Evolutionary conservation across 2,113 vertebrate genomes (phyloP).

Genomic region (Chelonoidis abingdonii): DNA sequence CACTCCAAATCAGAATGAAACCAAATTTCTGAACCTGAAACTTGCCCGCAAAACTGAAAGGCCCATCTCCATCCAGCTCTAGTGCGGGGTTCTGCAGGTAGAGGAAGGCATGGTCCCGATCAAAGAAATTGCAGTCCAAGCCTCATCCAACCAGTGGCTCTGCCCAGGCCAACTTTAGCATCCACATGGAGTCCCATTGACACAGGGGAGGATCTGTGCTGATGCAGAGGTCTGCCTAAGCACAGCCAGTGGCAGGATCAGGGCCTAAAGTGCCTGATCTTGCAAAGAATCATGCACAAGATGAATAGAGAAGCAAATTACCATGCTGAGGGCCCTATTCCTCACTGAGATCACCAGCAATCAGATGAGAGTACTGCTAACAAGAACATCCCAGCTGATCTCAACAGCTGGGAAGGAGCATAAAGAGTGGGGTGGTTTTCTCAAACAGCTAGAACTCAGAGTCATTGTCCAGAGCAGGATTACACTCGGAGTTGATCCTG

Average conservation of each 20-base stretch:
- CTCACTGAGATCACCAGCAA: neutral
- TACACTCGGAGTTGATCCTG: neutral
- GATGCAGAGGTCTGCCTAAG: neutral
- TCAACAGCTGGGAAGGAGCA: rapidly evolving
- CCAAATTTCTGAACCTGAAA: neutral
- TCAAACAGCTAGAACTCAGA: neutral
- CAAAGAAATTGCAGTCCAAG: neutral
- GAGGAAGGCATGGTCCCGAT: neutral
- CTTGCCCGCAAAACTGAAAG: neutral
- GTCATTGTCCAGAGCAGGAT: neutral
- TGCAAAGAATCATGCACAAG: rapidly evolving
- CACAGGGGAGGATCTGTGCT: neutral
- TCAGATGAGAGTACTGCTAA: neutral
- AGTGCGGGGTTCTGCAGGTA: neutral
- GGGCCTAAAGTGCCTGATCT: neutral
- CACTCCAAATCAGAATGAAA: neutral
- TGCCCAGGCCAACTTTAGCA: neutral
- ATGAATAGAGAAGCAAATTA: rapidly evolving
- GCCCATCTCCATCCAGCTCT: neutral
- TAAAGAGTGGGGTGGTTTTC: neutral
- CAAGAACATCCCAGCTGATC: rapidly evolving
- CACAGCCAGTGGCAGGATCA: no score
- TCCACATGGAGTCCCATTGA: neutral
- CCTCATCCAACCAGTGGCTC: neutral
- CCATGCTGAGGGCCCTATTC: neutral